Evolutionary conservation across 2,113 vertebrate species (phyloP).

Genomic region (Mustela nigripes): DNA sequence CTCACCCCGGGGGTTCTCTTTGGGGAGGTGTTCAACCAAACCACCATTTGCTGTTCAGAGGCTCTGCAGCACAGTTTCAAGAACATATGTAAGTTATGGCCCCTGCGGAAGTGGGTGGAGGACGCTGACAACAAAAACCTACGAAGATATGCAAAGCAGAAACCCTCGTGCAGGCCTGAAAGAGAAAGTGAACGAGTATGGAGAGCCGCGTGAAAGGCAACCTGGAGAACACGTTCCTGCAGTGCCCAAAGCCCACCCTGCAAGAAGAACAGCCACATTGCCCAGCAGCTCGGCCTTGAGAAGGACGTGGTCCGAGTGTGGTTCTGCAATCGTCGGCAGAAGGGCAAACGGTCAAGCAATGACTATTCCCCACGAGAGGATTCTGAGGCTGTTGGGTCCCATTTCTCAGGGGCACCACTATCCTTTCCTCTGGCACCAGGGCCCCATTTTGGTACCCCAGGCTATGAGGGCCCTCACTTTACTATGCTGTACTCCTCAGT

Average conservation of each 20-base stretch:
- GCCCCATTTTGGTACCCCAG: conserved; percentile 55
- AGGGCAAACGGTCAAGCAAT: conserved; percentile 70
- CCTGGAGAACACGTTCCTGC: conserved; percentile 77
- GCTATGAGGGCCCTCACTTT: conserved; percentile 67
- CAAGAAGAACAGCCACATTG: conserved; percentile 81
- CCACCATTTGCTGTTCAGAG: conserved; percentile 82
- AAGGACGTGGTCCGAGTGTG: conserved; percentile 85
- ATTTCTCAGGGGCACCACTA: not conserved
- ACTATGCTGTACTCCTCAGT: conserved; percentile 64
- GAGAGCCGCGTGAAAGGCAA: conserved; percentile 73
- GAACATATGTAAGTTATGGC: conserved; percentile 72
- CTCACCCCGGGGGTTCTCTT: conserved; percentile 91
- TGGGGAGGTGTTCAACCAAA: conserved; percentile 90
- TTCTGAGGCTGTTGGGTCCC: conserved; percentile 40
- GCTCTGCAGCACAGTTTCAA: conserved; percentile 84
- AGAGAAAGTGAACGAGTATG: conserved; percentile 82
- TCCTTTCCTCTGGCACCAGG: conserved; percentile 51
- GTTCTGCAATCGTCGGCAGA: conserved; percentile 85
- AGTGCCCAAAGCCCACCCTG: conserved; percentile 79
- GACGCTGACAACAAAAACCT: not conserved
- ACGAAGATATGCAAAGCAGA: conserved; percentile 77
- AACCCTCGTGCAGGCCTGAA: conserved; percentile 71
- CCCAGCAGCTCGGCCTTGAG: conserved; percentile 79
- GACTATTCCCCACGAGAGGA: conserved; percentile 56
- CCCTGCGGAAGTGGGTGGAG: conserved; percentile 71